Evolutionary conservation across 1,140 invertebrate genomes (phyloP).

Genomic region (Lerema accius): DNA sequence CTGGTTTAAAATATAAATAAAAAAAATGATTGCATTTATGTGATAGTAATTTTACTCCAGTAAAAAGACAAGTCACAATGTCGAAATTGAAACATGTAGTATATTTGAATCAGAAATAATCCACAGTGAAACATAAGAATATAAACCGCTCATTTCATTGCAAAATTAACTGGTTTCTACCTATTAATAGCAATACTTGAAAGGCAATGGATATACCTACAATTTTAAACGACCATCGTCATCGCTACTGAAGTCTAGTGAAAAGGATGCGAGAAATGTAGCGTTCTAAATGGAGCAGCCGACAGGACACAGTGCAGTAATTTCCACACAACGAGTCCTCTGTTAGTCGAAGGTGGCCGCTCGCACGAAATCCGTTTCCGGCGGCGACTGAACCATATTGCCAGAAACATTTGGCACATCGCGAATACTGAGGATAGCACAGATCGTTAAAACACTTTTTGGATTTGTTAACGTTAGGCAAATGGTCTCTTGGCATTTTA

Average conservation of each 20-base stretch:
- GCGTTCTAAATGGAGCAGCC: conserved; percentile 5
- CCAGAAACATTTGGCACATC: conserved; percentile 63
- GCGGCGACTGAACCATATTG: conserved; percentile 70
- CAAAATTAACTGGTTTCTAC: not conserved
- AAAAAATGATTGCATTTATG: too few relatives aligned
- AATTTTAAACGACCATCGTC: not conserved
- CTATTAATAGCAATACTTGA: not conserved
- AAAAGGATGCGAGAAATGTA: conserved; percentile 15
- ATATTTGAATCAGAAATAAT: too few relatives aligned
- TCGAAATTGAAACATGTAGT: too few relatives aligned
- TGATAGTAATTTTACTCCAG: too few relatives aligned
- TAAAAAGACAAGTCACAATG: too few relatives aligned
- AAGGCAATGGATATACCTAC: not conserved
- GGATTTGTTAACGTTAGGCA: too few relatives aligned
- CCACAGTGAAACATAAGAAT: too few relatives aligned
- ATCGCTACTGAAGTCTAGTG: conserved; percentile 4
- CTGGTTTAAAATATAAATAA: too few relatives aligned
- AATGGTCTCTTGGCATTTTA: too few relatives aligned
- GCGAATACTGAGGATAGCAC: conserved; percentile 16
- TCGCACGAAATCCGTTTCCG: conserved; percentile 65
- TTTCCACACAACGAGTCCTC: conserved; percentile 46
- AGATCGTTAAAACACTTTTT: conserved; percentile 1
- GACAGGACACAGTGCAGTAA: conserved; percentile 7
- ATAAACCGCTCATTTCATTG: too few relatives aligned
- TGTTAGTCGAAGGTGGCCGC: conserved; percentile 60